Conservation (phyloP, 1,140 invertebrate species). For the Tetranychus urticae region DNA sequence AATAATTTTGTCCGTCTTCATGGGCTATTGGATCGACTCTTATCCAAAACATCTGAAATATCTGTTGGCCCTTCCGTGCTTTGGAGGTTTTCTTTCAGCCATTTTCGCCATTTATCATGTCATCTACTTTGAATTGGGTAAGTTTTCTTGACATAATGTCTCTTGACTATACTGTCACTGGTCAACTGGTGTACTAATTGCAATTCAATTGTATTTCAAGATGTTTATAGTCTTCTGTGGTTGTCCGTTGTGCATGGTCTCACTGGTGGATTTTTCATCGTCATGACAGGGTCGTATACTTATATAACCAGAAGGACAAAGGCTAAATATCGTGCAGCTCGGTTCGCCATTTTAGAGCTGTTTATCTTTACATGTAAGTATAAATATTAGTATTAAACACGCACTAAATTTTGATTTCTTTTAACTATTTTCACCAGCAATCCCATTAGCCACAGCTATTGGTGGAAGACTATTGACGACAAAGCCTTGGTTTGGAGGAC, state of each 20-base stretch:
- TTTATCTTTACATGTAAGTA: not conserved
- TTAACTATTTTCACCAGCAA: not conserved
- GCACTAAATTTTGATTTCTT: not conserved
- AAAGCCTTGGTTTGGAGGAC: not conserved
- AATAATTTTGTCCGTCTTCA: slow-evolving; percentile 2
- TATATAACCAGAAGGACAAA: not conserved
- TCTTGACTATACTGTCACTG: too few relatives aligned
- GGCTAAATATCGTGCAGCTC: not conserved
- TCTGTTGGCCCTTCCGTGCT: not conserved
- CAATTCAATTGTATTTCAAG: not conserved
- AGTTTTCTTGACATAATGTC: too few relatives aligned
- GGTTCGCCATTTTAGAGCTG: slow-evolving; percentile 4
- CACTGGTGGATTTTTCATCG: not conserved
- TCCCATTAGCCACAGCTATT: not conserved
- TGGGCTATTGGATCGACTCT: slow-evolving; percentile 2
- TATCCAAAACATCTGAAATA: not conserved
- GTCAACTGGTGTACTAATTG: too few relatives aligned
- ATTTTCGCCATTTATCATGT: not conserved
- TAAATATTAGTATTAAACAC: not conserved
- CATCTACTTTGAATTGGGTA: not conserved
- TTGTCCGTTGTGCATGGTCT: not conserved
- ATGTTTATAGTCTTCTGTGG: not conserved
- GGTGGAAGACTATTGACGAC: not conserved
- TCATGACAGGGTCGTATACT: not conserved
- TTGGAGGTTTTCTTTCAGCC: not conserved